Conservation (phyloP, 2,113 vertebrate species). For the Chrysochloris asiatica region DNA sequence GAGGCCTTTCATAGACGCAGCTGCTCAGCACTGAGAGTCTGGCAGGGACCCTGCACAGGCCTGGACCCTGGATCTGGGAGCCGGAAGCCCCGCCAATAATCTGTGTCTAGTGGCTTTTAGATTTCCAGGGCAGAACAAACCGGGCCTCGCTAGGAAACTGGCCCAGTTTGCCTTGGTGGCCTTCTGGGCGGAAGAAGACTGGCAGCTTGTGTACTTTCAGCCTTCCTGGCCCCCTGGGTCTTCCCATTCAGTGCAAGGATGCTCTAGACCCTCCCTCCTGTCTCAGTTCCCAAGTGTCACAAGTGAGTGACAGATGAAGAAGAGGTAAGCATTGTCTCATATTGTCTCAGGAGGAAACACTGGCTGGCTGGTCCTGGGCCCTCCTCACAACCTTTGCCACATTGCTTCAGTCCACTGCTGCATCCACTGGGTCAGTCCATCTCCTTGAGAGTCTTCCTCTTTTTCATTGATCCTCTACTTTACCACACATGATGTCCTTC, state of each 20-base stretch:
- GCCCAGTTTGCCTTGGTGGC: neutral
- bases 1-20: neutral
- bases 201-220: neutral
- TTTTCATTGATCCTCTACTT: no score
- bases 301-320: neutral
- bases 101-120: neutral
- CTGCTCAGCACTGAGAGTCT: no score
- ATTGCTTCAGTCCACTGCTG: no score
- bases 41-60: neutral
- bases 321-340: neutral
- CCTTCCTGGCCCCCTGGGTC: neutral
- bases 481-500: no score
- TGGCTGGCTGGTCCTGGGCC: no score
- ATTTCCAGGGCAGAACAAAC: neutral
- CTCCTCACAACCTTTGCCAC: no score
- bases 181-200: neutral
- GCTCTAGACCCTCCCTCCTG: no score
- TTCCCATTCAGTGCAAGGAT: rapidly evolving
- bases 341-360: neutral
- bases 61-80: neutral
- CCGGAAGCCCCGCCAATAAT: neutral
- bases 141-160: neutral
- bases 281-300: neutral
- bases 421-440: no score
- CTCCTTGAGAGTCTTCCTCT: no score